Evolutionary conservation across 2,113 vertebrate species (phyloP), one percentile per base, ranked within the genome.

Genomic region (Petaurus breviceps): DNA sequence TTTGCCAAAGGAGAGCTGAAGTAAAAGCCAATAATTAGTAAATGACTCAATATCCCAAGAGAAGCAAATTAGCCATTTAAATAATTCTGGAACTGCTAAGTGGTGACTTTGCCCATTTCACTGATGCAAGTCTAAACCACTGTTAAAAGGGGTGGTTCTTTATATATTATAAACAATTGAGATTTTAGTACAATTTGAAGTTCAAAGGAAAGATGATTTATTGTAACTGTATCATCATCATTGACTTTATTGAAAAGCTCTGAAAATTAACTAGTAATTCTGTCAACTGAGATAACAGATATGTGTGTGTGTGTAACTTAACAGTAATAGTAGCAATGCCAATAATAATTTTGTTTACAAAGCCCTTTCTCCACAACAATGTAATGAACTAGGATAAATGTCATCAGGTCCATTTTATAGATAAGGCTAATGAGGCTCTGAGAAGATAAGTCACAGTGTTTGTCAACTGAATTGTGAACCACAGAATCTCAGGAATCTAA

Each of bases 41-140:
- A 84, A 47, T 43, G 84, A 91, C 77, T 97, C 94, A 51, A 94
- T 91, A 51, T 77, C 6, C n/a, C 2, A 94, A 5, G 14, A 90
- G 91, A 93, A 23, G 0, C 23, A 84, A 43, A 84, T 84, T 84
- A 43, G 16, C 19, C n/a, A 84, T 84, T 84, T 84, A 43, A 43
- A 22, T 61, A 91, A 16, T 92, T 57, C 26, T 28, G 26, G 8
- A 92, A 24, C 43, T 5, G 25, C 22, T 52, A 51, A 28, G 2
- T 49, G n/a, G 28, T 3, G 31, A 51, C 28, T 31, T 68, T 93
- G 89, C 0, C 8, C 54, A 89, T 23, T 90, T 92, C 90, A 84
- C 6, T 90, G 47, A 52, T 37, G 49, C 0, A 14, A 7, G 77
- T n/a, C 11, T 19, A 52, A 3, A 3, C 24, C 4, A 54, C 22